Evolutionary conservation across 2,797 vertebrate genomes (phyloP), one percentile per base, ranked within the genome.

Genomic region (Ptychadena robeensis): DNA sequence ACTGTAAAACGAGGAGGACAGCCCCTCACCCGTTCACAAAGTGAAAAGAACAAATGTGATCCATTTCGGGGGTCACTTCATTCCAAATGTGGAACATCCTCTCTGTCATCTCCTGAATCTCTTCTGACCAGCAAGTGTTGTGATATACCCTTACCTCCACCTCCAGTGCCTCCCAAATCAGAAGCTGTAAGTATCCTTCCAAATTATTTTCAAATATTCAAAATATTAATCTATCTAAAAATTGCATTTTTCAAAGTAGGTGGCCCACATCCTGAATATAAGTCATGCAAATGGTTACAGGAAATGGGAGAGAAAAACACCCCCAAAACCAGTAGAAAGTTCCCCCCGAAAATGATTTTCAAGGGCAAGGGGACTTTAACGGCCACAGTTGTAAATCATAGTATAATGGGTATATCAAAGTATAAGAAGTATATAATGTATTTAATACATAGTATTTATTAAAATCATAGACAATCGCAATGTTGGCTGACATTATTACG

Each of bases 121-220:
- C 48, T 93, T 0, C 90, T 90, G 85, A 85, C 94, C 48, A 61
- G 92, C 14, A 92, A 94, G 83, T 92, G 91, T 88, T 90, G 94
- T 73, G 97, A 98, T 83, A 90, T 91, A 78, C 90, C 91, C 91
- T 94, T 97, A 88, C 96, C 95, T 92, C 98, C 97, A 82, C 98
- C 98, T 87, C 98, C 98, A 34, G 98, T 99, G 93, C 98, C 98
- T 90, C 98, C 98, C 86, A 99, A 99, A 89, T 99, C 98, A 87
- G 97, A 99, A 96, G 98, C 98, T 87, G 98, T 99, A 93, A 98
- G 98, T 99, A 25, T 0, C 10, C 11, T 25, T 82, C 25, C 8
- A 18, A 53, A 6, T 53, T 22, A 1, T 22, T 22, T 3, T 48
- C 44, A 3, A 22, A 37, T 2, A 11, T n/a, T 37, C 22, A 9